Evolutionary conservation across 2,797 vertebrate species (phyloP).

Genomic region (Morelia viridis): DNA sequence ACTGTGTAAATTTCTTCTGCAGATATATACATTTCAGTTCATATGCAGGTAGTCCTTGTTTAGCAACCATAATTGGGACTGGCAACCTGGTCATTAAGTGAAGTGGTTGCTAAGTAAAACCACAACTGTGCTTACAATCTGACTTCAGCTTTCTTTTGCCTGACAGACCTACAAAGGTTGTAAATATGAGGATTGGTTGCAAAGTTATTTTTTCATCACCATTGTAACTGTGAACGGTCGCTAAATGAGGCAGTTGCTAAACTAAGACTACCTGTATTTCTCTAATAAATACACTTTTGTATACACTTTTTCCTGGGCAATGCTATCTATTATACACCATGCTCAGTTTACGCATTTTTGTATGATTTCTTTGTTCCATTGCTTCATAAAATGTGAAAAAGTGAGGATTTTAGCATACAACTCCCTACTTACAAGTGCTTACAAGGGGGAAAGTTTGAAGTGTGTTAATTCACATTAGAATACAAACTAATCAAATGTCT

Average conservation of each 20-base stretch:
- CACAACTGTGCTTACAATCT: no score
- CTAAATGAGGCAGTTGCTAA: neutral
- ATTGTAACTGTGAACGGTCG: neutral
- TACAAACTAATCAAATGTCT: neutral
- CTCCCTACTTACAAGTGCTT: neutral
- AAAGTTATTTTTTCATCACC: neutral
- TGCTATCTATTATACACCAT: neutral
- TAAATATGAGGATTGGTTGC: no score
- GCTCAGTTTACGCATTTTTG: neutral
- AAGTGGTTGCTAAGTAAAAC: no score
- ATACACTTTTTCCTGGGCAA: neutral
- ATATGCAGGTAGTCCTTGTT: no score
- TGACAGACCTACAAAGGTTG: no score
- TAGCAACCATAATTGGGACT: no score
- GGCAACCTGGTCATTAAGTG: no score
- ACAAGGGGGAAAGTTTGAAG: neutral
- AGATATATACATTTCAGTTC: no score
- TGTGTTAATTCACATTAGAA: neutral
- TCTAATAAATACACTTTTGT: neutral
- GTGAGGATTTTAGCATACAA: neutral
- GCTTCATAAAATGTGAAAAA: neutral
- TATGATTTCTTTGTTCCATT: neutral
- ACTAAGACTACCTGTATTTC: neutral
- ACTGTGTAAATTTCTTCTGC: no score
- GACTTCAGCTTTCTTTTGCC: no score